A percentile compares a stretch with the other conserved stretches of the same genome.
phyloP scores from a whole-genome alignment of 1,140 invertebrate genomes.

The Hylaeus anthracinus region DNA sequence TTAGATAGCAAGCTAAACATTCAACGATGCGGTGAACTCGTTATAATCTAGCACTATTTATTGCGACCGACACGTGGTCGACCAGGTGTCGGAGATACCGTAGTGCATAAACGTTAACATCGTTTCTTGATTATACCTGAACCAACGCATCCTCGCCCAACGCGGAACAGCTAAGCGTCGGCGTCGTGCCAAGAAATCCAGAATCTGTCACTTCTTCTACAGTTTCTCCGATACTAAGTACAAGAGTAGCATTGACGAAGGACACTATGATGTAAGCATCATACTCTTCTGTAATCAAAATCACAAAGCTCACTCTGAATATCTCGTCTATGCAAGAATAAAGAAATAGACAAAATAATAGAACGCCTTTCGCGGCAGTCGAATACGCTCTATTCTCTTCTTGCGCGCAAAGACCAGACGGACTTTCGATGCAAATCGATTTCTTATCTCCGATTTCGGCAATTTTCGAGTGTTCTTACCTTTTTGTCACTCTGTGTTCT shows the following conservation, averaged over 20 bases:
- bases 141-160: slow-evolving; percentile 98
- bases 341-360: slow-evolving; percentile 31
- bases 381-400: slow-evolving; percentile 29
- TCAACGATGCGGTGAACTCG: slow-evolving; percentile 75
- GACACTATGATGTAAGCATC: slow-evolving; percentile 99
- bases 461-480: slow-evolving; percentile 73
- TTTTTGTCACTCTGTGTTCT: slow-evolving; percentile 72
- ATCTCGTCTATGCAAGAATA: slow-evolving; percentile 15
- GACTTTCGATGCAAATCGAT: slow-evolving; percentile 47
- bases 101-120: slow-evolving; percentile 57
- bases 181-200: slow-evolving; percentile 98
- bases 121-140: slow-evolving; percentile 85
- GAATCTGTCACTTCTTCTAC: slow-evolving; percentile 99
- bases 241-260: slow-evolving; percentile 99
- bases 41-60: slow-evolving; percentile 71
- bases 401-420: slow-evolving; percentile 47
- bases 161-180: slow-evolving; percentile 97
- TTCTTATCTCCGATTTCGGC: slow-evolving; percentile 46
- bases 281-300: slow-evolving; percentile 94
- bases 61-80: slow-evolving; percentile 74
- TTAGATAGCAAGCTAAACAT: slow-evolving; percentile 55
- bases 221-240: slow-evolving; percentile 99
- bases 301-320: slow-evolving; percentile 72
- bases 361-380: slow-evolving; percentile 19
- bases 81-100: slow-evolving; percentile 77